phyloP scores from a whole-genome alignment of 2,888 invertebrate species.

The Laothoe populi region DNA sequence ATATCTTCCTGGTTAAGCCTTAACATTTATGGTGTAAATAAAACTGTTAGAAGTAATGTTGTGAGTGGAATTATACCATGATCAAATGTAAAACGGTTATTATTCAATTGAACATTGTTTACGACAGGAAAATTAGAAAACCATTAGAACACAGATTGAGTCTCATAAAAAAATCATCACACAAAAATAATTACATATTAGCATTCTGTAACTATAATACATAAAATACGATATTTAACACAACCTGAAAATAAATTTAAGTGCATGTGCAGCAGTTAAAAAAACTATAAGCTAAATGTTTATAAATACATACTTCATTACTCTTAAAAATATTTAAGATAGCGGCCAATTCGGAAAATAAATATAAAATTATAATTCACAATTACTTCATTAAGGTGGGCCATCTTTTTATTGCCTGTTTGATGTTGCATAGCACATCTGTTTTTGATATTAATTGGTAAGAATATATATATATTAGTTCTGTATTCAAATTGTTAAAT shows the following conservation, averaged over 20 bases:
- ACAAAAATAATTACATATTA: slow-evolving; percentile 15
- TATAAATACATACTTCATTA: slow-evolving; percentile 26
- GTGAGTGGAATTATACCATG: too few species aligned
- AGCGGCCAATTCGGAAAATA: slow-evolving; percentile 26
- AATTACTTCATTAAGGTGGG: neutral
- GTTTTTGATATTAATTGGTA: neutral
- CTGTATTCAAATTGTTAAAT: neutral
- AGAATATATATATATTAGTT: slow-evolving; percentile 1
- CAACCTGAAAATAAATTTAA: slow-evolving; percentile 40
- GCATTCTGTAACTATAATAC: neutral
- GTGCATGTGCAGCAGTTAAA: slow-evolving; percentile 34
- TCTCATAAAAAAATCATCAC: slow-evolving; percentile 14
- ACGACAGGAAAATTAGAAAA: neutral
- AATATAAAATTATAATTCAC: slow-evolving; percentile 16
- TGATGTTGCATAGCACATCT: too few species aligned
- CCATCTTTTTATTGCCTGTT: neutral
- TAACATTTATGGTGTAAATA: too few species aligned
- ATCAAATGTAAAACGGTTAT: too few species aligned
- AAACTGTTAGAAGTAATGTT: too few species aligned
- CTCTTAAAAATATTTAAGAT: slow-evolving; percentile 27
- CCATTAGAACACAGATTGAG: neutral
- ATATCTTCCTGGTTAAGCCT: too few species aligned
- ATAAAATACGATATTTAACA: slow-evolving; percentile 36
- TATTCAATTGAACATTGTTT: too few species aligned
- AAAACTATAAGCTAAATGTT: slow-evolving; percentile 23